These are phyloP conservation scores for Rugalucina vietnamica DNA, from an alignment of 2,888 invertebrate species.

Conservation along the genomic window DNA sequence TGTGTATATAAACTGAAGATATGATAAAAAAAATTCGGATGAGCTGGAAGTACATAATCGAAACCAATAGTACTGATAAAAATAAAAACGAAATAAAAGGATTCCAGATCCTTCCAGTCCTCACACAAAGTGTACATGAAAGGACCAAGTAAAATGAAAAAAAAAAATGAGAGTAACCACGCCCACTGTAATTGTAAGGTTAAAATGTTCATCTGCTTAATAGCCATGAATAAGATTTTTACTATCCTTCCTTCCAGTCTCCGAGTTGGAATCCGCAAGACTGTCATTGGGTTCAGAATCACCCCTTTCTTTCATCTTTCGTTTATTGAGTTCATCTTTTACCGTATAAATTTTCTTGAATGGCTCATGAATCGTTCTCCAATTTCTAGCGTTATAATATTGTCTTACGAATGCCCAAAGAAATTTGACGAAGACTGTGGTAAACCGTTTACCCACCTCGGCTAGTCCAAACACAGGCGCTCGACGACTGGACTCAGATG, in stretches of 20 bases:
- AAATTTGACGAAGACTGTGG: constrained; percentile 94
- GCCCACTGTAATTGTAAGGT: constrained; percentile 95
- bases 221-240: constrained; percentile 58
- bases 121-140: constrained; percentile 87
- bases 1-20: constrained; percentile 95
- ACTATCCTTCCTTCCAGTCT: constrained; percentile 50
- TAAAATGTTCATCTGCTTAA: constrained; percentile 90
- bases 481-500: no score
- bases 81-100: constrained; percentile 96
- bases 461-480: constrained; percentile 98
- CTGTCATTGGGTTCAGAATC: neutral
- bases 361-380: constrained; percentile 85
- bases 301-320: constrained; percentile 78
- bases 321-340: constrained; percentile 79
- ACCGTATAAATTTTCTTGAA: neutral
- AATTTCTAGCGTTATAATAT: constrained; percentile 91
- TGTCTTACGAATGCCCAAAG: constrained; percentile 87
- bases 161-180: constrained; percentile 92
- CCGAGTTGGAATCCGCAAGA: constrained; percentile 18
- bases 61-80: constrained; percentile 90
- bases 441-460: constrained; percentile 97
- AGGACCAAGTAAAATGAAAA: constrained; percentile 96
- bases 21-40: constrained; percentile 95
- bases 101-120: constrained; percentile 95
- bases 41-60: constrained; percentile 94